Evolutionary conservation across 1,140 invertebrate species (phyloP).

Genomic region (Meloidogyne hapla): DNA sequence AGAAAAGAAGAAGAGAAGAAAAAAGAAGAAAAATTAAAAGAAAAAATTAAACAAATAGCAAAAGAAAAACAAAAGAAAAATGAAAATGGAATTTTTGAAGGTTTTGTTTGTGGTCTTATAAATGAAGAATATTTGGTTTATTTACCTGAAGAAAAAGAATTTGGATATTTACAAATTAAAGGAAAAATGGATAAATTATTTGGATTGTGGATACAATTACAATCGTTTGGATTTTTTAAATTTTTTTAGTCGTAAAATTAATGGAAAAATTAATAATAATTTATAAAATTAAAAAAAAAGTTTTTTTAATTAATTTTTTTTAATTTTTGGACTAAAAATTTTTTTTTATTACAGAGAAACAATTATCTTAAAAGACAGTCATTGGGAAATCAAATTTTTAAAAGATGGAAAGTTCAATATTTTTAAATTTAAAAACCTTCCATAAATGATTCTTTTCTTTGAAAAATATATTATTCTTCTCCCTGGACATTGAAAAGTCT

Average conservation of each 20-base stretch:
- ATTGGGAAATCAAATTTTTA: too few species aligned
- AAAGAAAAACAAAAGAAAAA: neutral
- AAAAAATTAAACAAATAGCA: neutral
- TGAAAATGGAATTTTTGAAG: conserved; percentile 6
- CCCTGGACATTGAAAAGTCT: too few species aligned
- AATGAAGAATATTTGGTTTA: neutral
- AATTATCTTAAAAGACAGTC: too few species aligned
- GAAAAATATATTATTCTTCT: too few species aligned
- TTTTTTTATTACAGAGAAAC: too few species aligned
- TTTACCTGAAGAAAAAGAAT: conserved; percentile 5
- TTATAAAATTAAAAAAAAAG: too few species aligned
- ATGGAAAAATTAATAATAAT: too few species aligned
- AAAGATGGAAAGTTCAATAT: too few species aligned
- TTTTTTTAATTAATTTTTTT: too few species aligned
- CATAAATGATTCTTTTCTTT: too few species aligned
- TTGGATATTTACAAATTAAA: neutral
- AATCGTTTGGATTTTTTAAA: neutral
- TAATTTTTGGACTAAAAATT: too few species aligned
- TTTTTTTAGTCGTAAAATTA: neutral
- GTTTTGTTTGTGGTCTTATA: neutral
- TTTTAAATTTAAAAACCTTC: too few species aligned
- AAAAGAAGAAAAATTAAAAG: neutral
- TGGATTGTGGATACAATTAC: neutral
- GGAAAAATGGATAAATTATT: neutral
- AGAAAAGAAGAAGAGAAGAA: neutral